phyloP scores from a whole-genome alignment of 2,797 vertebrate genomes.

The Pseudochirops corinnae region DNA sequence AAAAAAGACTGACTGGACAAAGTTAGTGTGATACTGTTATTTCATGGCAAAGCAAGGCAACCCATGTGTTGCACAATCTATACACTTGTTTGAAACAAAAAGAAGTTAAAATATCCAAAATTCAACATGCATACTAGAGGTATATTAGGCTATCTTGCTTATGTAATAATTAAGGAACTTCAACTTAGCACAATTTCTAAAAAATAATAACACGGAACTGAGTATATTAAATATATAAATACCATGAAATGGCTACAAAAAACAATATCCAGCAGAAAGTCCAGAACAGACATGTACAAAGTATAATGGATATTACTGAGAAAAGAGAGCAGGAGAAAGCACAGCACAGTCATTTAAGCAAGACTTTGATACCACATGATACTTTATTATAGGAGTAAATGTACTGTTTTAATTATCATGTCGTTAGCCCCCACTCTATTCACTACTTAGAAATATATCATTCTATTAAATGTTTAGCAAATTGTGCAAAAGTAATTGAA shows the following conservation, averaged over 20 bases:
- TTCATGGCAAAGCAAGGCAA: slow-evolving; percentile 51
- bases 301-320: neutral
- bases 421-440: neutral
- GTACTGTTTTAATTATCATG: slow-evolving; percentile 50
- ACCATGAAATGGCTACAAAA: slow-evolving; percentile 50
- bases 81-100: slow-evolving; percentile 55
- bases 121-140: slow-evolving; percentile 45
- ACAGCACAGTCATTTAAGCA: neutral
- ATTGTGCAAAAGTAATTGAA: slow-evolving; percentile 6
- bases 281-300: neutral
- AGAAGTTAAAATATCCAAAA: slow-evolving; percentile 42
- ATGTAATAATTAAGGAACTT: slow-evolving; percentile 33
- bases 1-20: slow-evolving; percentile 59
- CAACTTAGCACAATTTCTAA: slow-evolving; percentile 33
- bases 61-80: slow-evolving; percentile 17
- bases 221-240: neutral
- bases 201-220: slow-evolving; percentile 51
- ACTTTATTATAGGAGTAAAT: neutral
- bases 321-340: neutral
- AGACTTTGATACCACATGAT: slow-evolving; percentile 17
- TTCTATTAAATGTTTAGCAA: slow-evolving; percentile 26
- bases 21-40: slow-evolving; percentile 55
- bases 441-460: neutral
- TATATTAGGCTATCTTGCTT: slow-evolving; percentile 47
- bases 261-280: neutral